Evolutionary conservation across 2,888 invertebrate genomes (phyloP), one percentile per base, ranked within the genome.

Genomic region (Tillus elongatus): DNA sequence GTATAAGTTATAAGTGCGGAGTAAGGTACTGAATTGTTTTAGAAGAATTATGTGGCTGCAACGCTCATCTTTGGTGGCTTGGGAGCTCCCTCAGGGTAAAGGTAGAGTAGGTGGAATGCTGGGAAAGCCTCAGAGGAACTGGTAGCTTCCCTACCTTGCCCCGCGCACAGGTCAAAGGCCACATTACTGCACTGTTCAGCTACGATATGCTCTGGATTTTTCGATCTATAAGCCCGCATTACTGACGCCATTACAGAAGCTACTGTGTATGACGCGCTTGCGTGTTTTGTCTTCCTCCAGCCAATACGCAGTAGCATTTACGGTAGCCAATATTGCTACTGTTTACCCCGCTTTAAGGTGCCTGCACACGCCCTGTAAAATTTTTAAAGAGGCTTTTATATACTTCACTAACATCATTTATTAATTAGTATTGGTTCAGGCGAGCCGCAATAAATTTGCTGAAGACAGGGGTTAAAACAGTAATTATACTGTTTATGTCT

Each of bases 91-190:
- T 46, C 45, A 45, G 50, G 50, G 47, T 41, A 50, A 45, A 42
- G 35, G 35, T 39, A 32, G 48, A 48, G 51, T 52, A 53, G 53
- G 52, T 52, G 54, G 56, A 56, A 53, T 53, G 56, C 52, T 51
- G 53, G 54, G 56, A 53, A 54, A 51, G 53, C 50, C 52, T 52
- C 49, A 43, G 49, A n/a, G 54, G 53, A 49, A 46, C 47, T 50
- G 49, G 56, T 54, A 56, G 56, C 54, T 49, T 41, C 47, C 47
- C 44, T 42, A 46, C 49, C 51, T 47, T 46, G 47, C 50, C 51
- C 46, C 43, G 36, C 41, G 10, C 14, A 9, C 26, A 39, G 49
- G 49, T 49, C 46, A 47, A n/a, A 35, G 49, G 43, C 45, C 46
- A 43, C 35, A 43, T 47, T 41, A 37, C 43, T 39, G 40, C 39